Base-by-base conservation (phyloP, 1,140 invertebrate genomes). In the Eupristina koningsbergeri region DNA sequence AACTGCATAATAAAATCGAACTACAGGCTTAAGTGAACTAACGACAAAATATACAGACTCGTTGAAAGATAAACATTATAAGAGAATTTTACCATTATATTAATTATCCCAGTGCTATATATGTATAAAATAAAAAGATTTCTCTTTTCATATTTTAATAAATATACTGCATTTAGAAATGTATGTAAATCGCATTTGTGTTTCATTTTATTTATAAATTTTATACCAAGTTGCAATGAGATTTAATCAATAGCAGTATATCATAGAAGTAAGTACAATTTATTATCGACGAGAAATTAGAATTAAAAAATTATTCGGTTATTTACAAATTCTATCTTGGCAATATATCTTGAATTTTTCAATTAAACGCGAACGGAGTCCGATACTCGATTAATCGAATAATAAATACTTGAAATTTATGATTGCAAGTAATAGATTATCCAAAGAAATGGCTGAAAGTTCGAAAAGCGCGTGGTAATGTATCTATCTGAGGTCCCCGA, bases 1-100 rank as follows among this genome's bases (percentile, higher is more conserved):
- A 64, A 36, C 50, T 50, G 78, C 17, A 78, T 69, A 69, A 80
- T 80, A 29, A 69, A 69, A 69, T 69, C 45, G 78, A 69, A 34
- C 29, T n/a, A 7, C 73, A 11, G 45, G 36, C 67, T 73, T 67
- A 22, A 31, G 15, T 39, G 69, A 73, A 41, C 26, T 73, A 47
- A 45, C 39, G 69, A 73, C 5, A 69, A 39, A n/a, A 73, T 73
- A 47, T 45, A 73, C 41, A 45, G 19, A 71, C 22, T 7, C n/a
- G 41, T 73, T 39, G 3, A 39, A 64, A 34, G 63, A 64, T 64
- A 64, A 64, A 64, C 31, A 64, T 64, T 34, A 34, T 13, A 58
- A 58, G 22, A 17, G 6, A 2, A 7, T 58, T 58, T 58, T 53
- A 15, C 9, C 53, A 58, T 26, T 58, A 58, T 26, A 58, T 58